Evolutionary conservation across 2,888 invertebrate genomes (phyloP).

Genomic region (Acronicta psi): DNA sequence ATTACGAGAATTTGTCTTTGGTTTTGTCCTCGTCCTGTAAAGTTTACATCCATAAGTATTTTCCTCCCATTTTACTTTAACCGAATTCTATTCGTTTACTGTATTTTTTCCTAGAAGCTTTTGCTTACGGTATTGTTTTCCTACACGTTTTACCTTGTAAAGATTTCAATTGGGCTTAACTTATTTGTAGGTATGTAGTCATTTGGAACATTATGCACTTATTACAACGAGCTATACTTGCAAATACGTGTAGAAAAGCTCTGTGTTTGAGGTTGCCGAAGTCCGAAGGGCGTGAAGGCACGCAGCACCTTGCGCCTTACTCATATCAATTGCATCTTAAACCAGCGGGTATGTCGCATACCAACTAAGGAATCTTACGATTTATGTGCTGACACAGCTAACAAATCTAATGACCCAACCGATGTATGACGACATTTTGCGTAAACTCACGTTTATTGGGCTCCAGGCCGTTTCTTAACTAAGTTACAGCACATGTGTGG

Average conservation of each 20-base stretch:
- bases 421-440: conserved; percentile 45
- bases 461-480: conserved; percentile 35
- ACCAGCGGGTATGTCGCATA: conserved; percentile 75
- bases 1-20: conserved; percentile 23
- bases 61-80: conserved; percentile 40
- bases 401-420: conserved; percentile 56
- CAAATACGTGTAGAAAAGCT: conserved; percentile 48
- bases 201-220: not conserved
- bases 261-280: conserved; percentile 56
- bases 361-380: conserved; percentile 62
- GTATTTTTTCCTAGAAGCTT: conserved; percentile 51
- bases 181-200: not conserved
- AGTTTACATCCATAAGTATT: conserved; percentile 38
- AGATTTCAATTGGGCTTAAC: no score
- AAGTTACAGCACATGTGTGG: conserved; percentile 58
- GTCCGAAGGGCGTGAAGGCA: conserved; percentile 75
- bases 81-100: conserved; percentile 45
- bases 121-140: conserved; percentile 37
- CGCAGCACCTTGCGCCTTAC: conserved; percentile 71
- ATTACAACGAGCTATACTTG: conserved; percentile 24
- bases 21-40: conserved; percentile 14
- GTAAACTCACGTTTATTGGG: conserved; percentile 45
- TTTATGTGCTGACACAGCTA: conserved; percentile 59
- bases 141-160: no score
- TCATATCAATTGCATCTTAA: conserved; percentile 79